Evolutionary conservation across 2,113 vertebrate genomes (phyloP).

Genomic region (Ellobius talpinus): DNA sequence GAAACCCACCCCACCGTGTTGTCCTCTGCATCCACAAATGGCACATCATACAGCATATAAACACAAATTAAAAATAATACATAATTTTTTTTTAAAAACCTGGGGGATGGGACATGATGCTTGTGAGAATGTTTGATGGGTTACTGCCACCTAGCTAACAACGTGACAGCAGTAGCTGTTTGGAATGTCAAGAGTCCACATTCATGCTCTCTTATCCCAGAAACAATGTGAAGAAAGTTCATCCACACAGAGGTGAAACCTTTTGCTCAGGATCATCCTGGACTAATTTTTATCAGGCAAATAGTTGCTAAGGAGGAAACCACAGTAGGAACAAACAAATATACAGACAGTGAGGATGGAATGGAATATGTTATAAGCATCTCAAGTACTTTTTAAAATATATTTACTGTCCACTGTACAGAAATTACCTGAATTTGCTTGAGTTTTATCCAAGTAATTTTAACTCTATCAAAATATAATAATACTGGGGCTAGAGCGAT

Average conservation of each 20-base stretch:
- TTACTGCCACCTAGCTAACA: background rate
- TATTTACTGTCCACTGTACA: background rate
- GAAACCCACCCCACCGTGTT: background rate
- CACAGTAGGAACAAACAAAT: slow-evolving; percentile 18
- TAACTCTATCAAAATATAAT: slow-evolving; percentile 12
- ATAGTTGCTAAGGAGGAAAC: slow-evolving; percentile 47
- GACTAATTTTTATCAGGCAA: slow-evolving; percentile 41
- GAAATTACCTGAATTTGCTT: slow-evolving; percentile 46
- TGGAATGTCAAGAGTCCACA: slow-evolving; percentile 36
- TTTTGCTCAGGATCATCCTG: background rate
- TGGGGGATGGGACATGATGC: background rate
- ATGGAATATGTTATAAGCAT: slow-evolving; percentile 33
- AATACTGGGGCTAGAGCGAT: background rate
- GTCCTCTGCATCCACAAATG: background rate
- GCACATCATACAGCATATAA: background rate
- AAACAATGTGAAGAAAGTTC: slow-evolving; percentile 34
- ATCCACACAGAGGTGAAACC: slow-evolving; percentile 32
- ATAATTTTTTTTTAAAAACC: background rate
- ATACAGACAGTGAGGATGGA: background rate
- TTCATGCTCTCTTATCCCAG: slow-evolving; percentile 46
- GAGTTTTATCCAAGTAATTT: slow-evolving; percentile 13
- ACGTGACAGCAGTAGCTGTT: background rate
- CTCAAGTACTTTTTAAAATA: slow-evolving; percentile 16
- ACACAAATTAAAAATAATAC: background rate
- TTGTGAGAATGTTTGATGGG: background rate